Base-by-base conservation (phyloP, 1,140 invertebrate species). In the Drosophila pseudoobscura region DNA sequence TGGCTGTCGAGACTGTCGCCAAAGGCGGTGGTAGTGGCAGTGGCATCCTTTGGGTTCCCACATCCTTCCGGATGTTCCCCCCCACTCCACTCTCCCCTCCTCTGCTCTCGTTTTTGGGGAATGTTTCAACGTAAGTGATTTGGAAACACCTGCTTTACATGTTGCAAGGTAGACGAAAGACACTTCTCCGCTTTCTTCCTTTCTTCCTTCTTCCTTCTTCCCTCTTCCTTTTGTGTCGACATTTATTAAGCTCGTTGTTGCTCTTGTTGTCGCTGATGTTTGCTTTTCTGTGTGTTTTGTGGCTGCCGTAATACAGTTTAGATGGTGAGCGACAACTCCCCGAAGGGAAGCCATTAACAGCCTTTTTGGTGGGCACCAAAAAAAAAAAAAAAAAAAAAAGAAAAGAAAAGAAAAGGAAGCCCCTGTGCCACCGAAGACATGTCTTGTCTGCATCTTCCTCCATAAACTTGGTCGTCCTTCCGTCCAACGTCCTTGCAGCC, bases 101-200 rank as follows among this genome's bases (percentile, higher is more conserved):
- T 26, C 43, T 15, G 15, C 29, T 8, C 29, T 49, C 29, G 59
- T 74, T 73, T 78, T 80, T 68, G 52, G 75, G 61, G 66, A 54
- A 80, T 80, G 61, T 87, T 77, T 71, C 71, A 66, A 54, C 82
- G 79, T 87, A 87, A 87, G 82, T 87, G 82, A 87, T 87, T 87
- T 87, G 66, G 82, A 82, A 78, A 87, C 82, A 87, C 82, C 82
- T 87, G 82, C 82, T 87, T 82, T 82, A 78, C 83, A 88, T 88
- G 83, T 72, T 84, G 77, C 80, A 75, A 74, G 77, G 68, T 70
- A 77, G 68, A 60, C 66, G 64, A 45, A 41, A 53, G 52, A 24
- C 63, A 46, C 57, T n/a, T 39, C 49, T 43, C 20, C 57, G 17
- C 43, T 15, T 8, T 20, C 50, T 50, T 49, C 46, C 24, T 20